These are phyloP conservation scores for Melopsittacus undulatus DNA, from an alignment of 2,797 vertebrate genomes.

Conservation along the genomic window DNA sequence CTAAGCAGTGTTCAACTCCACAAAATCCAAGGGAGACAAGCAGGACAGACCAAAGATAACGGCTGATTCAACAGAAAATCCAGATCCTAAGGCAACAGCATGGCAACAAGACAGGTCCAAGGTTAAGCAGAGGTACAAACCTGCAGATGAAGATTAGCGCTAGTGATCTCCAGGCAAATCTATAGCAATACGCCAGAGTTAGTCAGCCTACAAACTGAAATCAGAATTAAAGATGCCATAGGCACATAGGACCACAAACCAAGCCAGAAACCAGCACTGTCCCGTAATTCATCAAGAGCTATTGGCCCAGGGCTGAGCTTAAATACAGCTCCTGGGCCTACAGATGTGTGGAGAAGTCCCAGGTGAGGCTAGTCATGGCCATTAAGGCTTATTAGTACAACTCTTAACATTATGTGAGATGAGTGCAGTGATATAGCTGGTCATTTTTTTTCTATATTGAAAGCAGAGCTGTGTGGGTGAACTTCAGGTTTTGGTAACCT, in stretches of 20 bases:
- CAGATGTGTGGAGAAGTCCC: neutral
- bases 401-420: neutral
- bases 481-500: neutral
- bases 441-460: neutral
- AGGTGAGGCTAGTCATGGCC: neutral
- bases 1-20: neutral
- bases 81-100: neutral
- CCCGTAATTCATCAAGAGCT: rapidly evolving
- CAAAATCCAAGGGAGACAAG: neutral
- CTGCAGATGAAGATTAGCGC: neutral
- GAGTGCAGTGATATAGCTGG: neutral
- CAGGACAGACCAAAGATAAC: neutral
- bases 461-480: neutral
- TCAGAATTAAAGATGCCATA: rapidly evolving
- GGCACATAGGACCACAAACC: rapidly evolving
- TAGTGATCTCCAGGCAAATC: rapidly evolving
- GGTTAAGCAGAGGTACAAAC: neutral
- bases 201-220: rapidly evolving
- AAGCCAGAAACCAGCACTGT: rapidly evolving
- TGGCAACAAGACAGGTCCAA: rapidly evolving
- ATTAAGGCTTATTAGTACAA: neutral
- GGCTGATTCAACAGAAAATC: neutral
- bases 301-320: neutral
- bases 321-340: neutral
- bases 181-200: rapidly evolving